These are phyloP conservation scores for Phoxinus dragarum DNA, from an alignment of 2,797 vertebrate genomes.

Conservation along the genomic window DNA sequence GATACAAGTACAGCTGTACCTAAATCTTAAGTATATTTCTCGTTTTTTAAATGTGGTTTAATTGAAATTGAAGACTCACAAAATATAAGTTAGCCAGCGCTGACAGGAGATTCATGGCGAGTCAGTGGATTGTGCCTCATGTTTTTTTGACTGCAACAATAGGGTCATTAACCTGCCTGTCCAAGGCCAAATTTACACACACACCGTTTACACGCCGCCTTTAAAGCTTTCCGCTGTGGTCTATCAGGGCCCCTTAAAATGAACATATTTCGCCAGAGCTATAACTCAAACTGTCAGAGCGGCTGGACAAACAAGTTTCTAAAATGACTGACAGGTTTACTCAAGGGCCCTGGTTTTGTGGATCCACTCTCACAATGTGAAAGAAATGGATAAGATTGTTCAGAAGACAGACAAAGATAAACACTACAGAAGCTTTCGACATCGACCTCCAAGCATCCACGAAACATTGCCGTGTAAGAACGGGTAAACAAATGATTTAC, in stretches of 20 bases:
- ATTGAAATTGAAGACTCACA: constrained; percentile 1
- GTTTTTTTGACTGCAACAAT: constrained; percentile 75
- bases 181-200: constrained; percentile 72
- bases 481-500: constrained; percentile 45
- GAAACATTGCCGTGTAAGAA: constrained; percentile 34
- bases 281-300: constrained; percentile 61
- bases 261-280: constrained; percentile 45
- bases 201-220: constrained; percentile 54
- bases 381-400: constrained; percentile 49
- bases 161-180: constrained; percentile 78
- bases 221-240: constrained; percentile 53
- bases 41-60: background rate
- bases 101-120: constrained; percentile 55
- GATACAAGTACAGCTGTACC: background rate
- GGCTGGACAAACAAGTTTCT: constrained; percentile 47
- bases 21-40: background rate
- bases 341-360: constrained; percentile 27
- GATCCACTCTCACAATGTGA: constrained; percentile 42
- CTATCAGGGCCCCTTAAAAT: constrained; percentile 51
- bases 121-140: constrained; percentile 17
- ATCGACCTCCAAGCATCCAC: constrained; percentile 15
- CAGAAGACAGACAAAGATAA: constrained; percentile 49
- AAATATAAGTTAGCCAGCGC: constrained; percentile 21
- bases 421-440: constrained; percentile 47
- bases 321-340: constrained; percentile 53